phyloP scores from a whole-genome alignment of 2,888 invertebrate genomes.

The Galeopsomyia nigrocyanea region DNA sequence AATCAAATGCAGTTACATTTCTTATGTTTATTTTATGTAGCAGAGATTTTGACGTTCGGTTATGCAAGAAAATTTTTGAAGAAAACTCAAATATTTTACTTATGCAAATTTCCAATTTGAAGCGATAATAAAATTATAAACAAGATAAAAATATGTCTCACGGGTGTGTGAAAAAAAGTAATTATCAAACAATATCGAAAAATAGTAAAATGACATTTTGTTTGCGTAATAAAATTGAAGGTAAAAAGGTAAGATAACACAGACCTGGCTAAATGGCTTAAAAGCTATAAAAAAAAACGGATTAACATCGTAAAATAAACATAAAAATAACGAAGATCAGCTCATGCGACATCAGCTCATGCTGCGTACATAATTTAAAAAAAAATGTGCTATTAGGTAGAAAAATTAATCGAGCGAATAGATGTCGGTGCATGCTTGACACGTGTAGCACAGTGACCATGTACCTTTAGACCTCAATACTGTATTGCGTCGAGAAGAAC shows the following conservation, averaged over 20 bases:
- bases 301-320: conserved; percentile 25
- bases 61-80: no score
- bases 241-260: conserved; percentile 28
- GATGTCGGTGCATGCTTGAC: conserved; percentile 45
- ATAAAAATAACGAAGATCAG: conserved; percentile 30
- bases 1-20: no score
- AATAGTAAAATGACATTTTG: conserved; percentile 18
- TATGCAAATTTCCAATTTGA: conserved; percentile 6
- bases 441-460: conserved; percentile 61
- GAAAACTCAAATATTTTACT: no score
- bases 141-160: neutral
- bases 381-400: conserved; percentile 38
- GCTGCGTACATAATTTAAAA: conserved; percentile 32
- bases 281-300: conserved; percentile 23
- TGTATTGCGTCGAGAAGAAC: conserved; percentile 76
- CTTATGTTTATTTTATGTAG: no score
- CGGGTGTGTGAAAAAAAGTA: no score
- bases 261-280: conserved; percentile 34
- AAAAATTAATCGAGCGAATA: conserved; percentile 38
- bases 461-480: conserved; percentile 73
- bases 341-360: conserved; percentile 47
- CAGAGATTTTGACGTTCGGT: no score
- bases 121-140: conserved; percentile 11
- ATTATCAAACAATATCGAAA: conserved; percentile 17
- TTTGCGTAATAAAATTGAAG: conserved; percentile 22